These are phyloP conservation scores for Cheirogaleus major DNA, from an alignment of 2,797 vertebrate genomes.

Conservation along the genomic window DNA sequence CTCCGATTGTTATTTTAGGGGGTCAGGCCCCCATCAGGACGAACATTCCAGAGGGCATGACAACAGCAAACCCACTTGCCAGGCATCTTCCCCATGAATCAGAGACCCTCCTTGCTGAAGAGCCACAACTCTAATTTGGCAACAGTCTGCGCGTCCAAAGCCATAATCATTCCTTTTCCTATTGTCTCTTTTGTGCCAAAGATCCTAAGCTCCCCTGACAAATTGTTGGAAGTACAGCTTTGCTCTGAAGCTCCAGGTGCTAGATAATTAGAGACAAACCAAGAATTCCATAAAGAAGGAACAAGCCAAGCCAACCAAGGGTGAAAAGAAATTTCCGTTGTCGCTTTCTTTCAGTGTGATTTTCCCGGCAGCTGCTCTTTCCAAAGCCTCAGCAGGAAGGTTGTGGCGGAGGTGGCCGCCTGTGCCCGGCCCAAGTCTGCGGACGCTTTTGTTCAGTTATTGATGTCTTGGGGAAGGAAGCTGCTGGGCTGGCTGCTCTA, in stretches of 20 bases:
- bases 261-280: slow-evolving; percentile 22
- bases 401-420: not conserved
- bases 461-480: not conserved
- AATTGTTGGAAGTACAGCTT: not conserved
- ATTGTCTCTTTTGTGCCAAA: not conserved
- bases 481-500: not conserved
- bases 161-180: not conserved
- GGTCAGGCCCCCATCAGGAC: not conserved
- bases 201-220: not conserved
- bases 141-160: not conserved
- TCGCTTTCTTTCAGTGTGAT: not conserved
- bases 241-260: not conserved
- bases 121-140: not conserved
- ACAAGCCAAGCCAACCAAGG: not conserved
- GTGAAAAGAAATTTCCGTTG: slow-evolving; percentile 22
- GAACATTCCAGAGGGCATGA: not conserved
- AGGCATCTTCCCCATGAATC: not conserved
- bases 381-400: not conserved
- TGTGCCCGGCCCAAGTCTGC: not conserved
- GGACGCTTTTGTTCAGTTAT: not conserved
- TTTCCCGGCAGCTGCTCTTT: not conserved
- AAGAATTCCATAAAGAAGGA: not conserved
- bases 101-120: not conserved
- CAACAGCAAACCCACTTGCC: not conserved
- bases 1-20: not conserved